phyloP scores from a whole-genome alignment of 2,888 invertebrate species.

The Drosophila phalerata region DNA sequence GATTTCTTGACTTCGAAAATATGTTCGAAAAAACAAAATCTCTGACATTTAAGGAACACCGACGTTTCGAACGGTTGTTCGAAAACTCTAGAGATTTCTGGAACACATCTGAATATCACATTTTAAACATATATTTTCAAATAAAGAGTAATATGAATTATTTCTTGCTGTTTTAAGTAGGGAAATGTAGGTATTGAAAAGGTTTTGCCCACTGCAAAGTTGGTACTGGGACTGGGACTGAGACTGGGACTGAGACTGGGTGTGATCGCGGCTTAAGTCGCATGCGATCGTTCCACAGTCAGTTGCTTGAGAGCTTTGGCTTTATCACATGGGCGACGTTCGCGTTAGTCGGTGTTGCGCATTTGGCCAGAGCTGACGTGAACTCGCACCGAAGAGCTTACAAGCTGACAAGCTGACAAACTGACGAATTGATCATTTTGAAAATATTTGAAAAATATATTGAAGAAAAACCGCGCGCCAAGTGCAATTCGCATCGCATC shows the following conservation, averaged over 20 bases:
- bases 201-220: background rate
- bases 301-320: constrained; percentile 32
- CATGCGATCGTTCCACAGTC: constrained; percentile 21
- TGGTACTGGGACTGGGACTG: too few species aligned
- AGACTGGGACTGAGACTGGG: too few species aligned
- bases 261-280: constrained; percentile 20
- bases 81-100: too few species aligned
- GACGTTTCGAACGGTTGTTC: too few species aligned
- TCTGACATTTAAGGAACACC: too few species aligned
- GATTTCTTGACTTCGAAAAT: too few species aligned
- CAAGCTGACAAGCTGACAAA: constrained; percentile 4
- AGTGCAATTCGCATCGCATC: constrained; percentile 14
- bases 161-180: background rate
- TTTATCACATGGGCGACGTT: constrained; percentile 46
- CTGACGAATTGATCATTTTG: constrained; percentile 10
- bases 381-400: constrained; percentile 32
- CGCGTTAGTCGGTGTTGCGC: constrained; percentile 73
- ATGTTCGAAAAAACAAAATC: too few species aligned
- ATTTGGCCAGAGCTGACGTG: constrained; percentile 72
- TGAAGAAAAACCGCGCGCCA: background rate
- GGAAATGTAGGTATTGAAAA: background rate
- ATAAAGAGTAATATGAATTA: background rate
- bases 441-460: constrained; percentile 3
- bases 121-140: background rate
- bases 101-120: too few species aligned